Base-by-base conservation (phyloP, 2,888 invertebrate genomes). In the Helicoverpa assulta region DNA sequence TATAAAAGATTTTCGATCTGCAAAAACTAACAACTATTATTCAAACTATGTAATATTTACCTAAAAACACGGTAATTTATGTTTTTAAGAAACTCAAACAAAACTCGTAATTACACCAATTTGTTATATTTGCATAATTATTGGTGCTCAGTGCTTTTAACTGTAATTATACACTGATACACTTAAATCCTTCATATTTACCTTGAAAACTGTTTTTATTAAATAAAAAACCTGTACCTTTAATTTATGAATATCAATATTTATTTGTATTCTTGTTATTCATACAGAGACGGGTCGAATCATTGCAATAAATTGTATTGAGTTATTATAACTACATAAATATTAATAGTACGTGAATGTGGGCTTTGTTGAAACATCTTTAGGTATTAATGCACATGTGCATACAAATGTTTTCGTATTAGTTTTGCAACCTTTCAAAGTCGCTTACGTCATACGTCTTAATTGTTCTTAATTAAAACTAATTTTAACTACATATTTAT, bases 91-190 rank as follows among this genome's bases (percentile, higher is more conserved):
- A 64, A 53, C 52, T 16, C 55, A 65, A 54, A 64, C 68, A 74
- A 75, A 73, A 61, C 70, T 58, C 54, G 47, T 76, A 76, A 82
- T 83, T 75, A 83, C 62, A 76, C 55, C 80, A 80, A 84, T 83
- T 80, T 73, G 67, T 69, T 67, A 67, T 70, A 78, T 84, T 80
- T 83, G 73, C 83, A 83, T 83, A 82, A 83, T 84, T 77, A 76
- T 82, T 70, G 67, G 70, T 83, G 60, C 59, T 73, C 65, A 52
- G 64, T 74, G 57, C 56, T 74, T 83, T 72, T 70, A 73, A 51
- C 56, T 60, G 59, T 67, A 70, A 79, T 76, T 78, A 72, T 72
- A n/a, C 29, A 67, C 61, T 66, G 67, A 67, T 77, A 79, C 59
- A 80, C 70, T 72, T 64, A 66, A 64, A 69, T 75, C 78, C 82